Base-by-base conservation (phyloP, 2,888 invertebrate species). In the Cosmorhoe ocellata region DNA sequence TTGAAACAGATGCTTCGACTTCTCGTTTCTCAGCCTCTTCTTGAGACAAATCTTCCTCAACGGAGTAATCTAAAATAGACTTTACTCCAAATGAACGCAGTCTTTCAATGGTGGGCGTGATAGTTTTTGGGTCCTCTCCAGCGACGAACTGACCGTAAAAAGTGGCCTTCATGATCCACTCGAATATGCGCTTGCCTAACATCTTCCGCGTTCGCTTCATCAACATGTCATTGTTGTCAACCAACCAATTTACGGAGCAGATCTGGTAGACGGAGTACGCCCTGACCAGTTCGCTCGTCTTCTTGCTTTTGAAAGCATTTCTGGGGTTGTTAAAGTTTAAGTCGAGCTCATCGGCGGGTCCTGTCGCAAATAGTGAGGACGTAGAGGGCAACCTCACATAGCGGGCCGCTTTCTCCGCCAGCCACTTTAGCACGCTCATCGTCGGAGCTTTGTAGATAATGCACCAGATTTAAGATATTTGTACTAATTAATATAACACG, bases 1-100 rank as follows among this genome's bases (percentile, higher is more conserved):
- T 91, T 1, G 93, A 93, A 48, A 94, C 92, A 4, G 94, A 93
- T 40, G 93, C 92, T 70, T 95, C 95, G 81, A 98, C 95, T 93
- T 98, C 98, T 61, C 96, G 94, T 79, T 97, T 95, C 80, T 96
- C 96, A 0, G 99, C 99, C 81, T 99, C 96, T 76, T 98, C 98
- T 74, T 96, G 95, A 11, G 95, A 93, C 64, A 98, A 91, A 79
- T 99, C 99, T 77, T 99, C 98, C 84, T 99, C 99, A 0, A 98
- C 99, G 54, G 98, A 99, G 91, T 99, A 99, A 85, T 99, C 99
- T 59, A 99, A 93, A 77, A 99, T 99, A 38, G 99, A 97, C 83
- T 99, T 99, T n/a, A 99, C 99, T 37, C 99, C 99, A 83, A 98
- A 99, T 51, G 96, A 95, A 50, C 96, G 93, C 75, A 99, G 91